Percentiles rank a stretch among this genome's conserved stretches.
phyloP scores from a whole-genome alignment of 2,113 vertebrate genomes.

The Actenoides hombroni region DNA sequence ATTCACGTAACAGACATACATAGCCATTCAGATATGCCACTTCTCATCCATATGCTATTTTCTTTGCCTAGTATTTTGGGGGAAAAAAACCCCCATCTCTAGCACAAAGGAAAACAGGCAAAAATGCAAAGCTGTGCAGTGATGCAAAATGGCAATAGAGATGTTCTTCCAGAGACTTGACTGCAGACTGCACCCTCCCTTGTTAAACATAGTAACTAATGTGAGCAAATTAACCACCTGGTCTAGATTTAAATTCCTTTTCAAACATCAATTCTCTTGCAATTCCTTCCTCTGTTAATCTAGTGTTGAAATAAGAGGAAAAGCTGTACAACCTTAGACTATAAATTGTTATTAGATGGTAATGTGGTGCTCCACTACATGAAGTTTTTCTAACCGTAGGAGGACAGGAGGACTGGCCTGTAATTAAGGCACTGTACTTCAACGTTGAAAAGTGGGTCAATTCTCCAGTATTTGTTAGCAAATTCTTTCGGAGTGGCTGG shows the following conservation, averaged over 20 bases:
- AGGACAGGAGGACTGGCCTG: not conserved
- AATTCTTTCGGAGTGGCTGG: not conserved
- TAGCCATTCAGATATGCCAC: not conserved
- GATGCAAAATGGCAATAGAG: not conserved
- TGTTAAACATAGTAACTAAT: slow-evolving; percentile 34
- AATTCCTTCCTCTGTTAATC: not conserved
- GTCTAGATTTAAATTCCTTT: slow-evolving; percentile 8
- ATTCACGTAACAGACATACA: not conserved
- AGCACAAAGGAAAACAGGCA: not conserved
- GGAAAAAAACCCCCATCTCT: not conserved
- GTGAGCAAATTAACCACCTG: slow-evolving; percentile 46
- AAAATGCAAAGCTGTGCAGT: not conserved
- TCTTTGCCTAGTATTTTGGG: not conserved
- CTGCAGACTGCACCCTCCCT: not conserved
- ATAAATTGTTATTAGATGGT: not conserved
- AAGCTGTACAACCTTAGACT: not conserved
- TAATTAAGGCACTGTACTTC: not conserved
- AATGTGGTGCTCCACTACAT: not conserved
- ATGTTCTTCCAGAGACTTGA: slow-evolving; percentile 15
- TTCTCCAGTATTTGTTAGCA: not conserved
- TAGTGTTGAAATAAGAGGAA: not conserved
- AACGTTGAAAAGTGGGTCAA: not conserved
- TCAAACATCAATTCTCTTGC: not conserved
- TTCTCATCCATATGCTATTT: not conserved
- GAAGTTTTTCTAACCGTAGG: not conserved